phyloP scores from a whole-genome alignment of 92 coral and sea anemone genomes.

The Desmophyllum pertusum region DNA sequence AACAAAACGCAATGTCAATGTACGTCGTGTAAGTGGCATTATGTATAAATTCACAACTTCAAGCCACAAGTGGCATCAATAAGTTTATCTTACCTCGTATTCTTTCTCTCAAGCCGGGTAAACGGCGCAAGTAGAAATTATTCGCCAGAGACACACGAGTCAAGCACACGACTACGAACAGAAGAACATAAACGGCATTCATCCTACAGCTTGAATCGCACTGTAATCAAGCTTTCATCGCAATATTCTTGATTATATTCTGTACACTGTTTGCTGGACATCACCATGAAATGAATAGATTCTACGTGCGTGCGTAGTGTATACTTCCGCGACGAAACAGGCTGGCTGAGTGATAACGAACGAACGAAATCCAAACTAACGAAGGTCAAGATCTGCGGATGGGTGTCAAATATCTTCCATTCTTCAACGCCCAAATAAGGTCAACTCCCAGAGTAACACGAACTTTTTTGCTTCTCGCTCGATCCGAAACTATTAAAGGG shows the following conservation, averaged over 20 bases:
- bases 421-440: neutral
- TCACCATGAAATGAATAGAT: neutral
- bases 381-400: neutral
- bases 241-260: neutral
- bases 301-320: neutral
- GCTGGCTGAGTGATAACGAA: neutral
- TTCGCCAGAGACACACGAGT: conserved; percentile 10
- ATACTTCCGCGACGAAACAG: neutral
- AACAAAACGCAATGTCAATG: no score
- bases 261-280: neutral
- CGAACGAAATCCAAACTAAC: neutral
- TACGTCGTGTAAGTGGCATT: no score
- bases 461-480: no score
- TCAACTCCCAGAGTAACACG: neutral
- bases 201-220: neutral
- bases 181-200: neutral
- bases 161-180: conserved; percentile 8
- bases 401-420: conserved; percentile 1
- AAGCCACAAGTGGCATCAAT: neutral
- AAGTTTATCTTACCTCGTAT: conserved; percentile 5
- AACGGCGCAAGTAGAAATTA: neutral
- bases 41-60: neutral
- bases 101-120: conserved; percentile 3
- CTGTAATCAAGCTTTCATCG: neutral
- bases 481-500: no score